These are phyloP conservation scores for Drosophila insularis DNA, from an alignment of 1,140 invertebrate species.

Conservation along the genomic window DNA sequence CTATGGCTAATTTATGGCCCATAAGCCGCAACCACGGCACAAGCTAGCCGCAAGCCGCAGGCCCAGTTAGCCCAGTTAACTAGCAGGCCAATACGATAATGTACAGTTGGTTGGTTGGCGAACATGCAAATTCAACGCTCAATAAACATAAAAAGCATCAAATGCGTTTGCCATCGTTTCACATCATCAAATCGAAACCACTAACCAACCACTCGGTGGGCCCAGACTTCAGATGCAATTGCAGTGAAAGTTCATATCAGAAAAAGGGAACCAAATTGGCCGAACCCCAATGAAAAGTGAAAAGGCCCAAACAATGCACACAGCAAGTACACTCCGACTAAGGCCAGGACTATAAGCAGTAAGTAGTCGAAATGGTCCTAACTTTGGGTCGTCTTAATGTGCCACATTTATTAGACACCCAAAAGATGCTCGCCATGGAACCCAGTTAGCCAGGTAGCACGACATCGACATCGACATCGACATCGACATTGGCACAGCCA, in stretches of 20 bases:
- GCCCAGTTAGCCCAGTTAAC: conserved; percentile 57
- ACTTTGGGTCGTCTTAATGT: conserved; percentile 38
- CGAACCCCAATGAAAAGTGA: conserved; percentile 1
- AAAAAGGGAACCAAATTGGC: background rate
- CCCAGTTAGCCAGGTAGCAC: conserved; percentile 13
- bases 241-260: conserved; percentile 1
- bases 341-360: no score
- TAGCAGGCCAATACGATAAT: conserved; percentile 48
- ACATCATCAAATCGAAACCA: conserved; percentile 49
- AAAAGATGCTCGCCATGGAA: background rate
- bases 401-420: conserved; percentile 55
- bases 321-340: no score
- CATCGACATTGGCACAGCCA: background rate
- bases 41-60: background rate
- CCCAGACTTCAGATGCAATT: background rate
- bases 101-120: conserved; percentile 24
- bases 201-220: background rate
- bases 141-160: conserved; percentile 16
- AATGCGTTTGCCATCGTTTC: conserved; percentile 45
- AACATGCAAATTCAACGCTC: conserved; percentile 47
- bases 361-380: background rate
- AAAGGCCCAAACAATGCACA: conserved; percentile 13
- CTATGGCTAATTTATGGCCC: conserved; percentile 43
- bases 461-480: background rate
- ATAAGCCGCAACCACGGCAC: conserved; percentile 7